phyloP scores from a whole-genome alignment of 2,888 invertebrate species.

The Exocentrus adspersus region DNA sequence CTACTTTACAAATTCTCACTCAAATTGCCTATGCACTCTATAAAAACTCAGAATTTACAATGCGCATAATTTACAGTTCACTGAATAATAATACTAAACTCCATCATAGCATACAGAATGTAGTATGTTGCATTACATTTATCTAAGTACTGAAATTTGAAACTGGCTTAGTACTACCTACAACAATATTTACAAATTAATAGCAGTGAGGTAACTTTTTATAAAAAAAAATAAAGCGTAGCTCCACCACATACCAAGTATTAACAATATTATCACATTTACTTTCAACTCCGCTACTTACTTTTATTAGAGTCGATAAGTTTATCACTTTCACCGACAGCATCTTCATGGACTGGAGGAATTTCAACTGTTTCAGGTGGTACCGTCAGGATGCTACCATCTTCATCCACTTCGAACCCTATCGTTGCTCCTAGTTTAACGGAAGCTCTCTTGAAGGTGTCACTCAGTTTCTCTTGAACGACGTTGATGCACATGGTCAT shows the following conservation, averaged over 20 bases:
- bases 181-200: neutral
- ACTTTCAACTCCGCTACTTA: neutral
- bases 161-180: too few species aligned
- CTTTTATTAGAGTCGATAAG: neutral
- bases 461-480: slow-evolving; percentile 82
- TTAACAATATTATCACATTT: neutral
- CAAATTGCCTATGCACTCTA: neutral
- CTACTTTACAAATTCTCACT: slow-evolving; percentile 1
- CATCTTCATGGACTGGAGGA: slow-evolving; percentile 49
- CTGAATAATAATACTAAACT: neutral
- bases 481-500: slow-evolving; percentile 98
- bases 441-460: slow-evolving; percentile 86
- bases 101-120: neutral
- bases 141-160: neutral
- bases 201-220: neutral
- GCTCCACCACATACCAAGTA: neutral
- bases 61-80: neutral
- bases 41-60: neutral
- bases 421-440: slow-evolving; percentile 87
- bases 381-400: slow-evolving; percentile 62
- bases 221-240: neutral
- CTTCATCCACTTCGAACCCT: slow-evolving; percentile 78
- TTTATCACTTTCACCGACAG: slow-evolving; percentile 6
- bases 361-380: slow-evolving; percentile 55
- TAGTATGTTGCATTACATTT: neutral